Conservation (phyloP, 2,888 invertebrate genomes). For the Galeopsomyia nigrocyanea region DNA sequence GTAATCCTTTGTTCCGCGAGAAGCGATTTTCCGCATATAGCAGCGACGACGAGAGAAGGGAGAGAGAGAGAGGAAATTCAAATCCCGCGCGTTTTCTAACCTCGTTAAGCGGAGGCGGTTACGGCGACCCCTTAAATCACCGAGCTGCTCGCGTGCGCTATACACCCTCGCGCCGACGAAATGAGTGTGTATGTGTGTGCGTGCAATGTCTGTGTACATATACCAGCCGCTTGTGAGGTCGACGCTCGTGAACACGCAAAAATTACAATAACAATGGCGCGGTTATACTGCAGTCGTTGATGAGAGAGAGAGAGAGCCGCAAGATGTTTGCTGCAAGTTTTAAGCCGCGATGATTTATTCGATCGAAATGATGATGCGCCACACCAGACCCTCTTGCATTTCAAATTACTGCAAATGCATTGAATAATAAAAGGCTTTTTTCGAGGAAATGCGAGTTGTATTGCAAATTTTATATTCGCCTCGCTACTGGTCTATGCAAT, state of each 20-base stretch:
- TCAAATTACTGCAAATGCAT: too few species aligned
- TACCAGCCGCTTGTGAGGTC: background rate
- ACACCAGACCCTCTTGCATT: too few species aligned
- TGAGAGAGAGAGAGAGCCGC: background rate
- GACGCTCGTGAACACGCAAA: conserved; percentile 30
- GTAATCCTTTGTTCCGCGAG: conserved; percentile 51
- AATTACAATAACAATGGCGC: conserved; percentile 23
- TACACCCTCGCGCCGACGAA: conserved; percentile 5
- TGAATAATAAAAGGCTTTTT: too few species aligned
- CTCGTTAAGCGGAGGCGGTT: conserved; percentile 14
- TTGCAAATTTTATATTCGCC: too few species aligned
- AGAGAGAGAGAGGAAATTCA: conserved; percentile 17
- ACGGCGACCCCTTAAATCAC: conserved; percentile 27
- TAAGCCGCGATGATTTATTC: too few species aligned
- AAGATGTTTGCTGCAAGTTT: background rate
- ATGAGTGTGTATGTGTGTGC: background rate
- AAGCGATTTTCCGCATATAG: conserved; percentile 3
- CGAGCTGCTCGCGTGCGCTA: conserved; percentile 22
- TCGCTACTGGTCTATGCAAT: too few species aligned
- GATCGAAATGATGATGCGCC: too few species aligned
- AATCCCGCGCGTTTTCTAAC: conserved; percentile 45
- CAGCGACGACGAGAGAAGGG: too few species aligned
- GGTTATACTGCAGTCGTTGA: background rate
- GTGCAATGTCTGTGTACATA: too few species aligned
- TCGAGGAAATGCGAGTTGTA: too few species aligned